Percentiles rank a stretch among this genome's conserved stretches.
Conservation (phyloP, 2,113 vertebrate species). For the Oenanthe melanoleuca region DNA sequence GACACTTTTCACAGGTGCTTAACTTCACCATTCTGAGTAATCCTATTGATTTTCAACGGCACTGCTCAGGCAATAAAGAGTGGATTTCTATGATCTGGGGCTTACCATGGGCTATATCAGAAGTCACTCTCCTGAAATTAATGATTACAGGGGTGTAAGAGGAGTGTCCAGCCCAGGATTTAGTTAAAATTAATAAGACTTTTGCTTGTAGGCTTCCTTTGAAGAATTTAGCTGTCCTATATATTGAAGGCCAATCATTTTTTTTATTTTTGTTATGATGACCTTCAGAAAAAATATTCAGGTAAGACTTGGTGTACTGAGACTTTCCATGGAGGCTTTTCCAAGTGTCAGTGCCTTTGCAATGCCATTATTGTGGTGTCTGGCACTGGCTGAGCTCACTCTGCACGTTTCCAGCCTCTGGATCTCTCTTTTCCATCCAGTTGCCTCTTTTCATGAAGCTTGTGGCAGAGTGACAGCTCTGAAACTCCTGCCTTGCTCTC, state of each 20-base stretch:
- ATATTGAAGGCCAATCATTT: background rate
- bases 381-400: background rate
- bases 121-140: background rate
- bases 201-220: background rate
- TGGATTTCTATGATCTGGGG: conserved; percentile 36
- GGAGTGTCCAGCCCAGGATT: background rate
- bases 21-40: conserved; percentile 28
- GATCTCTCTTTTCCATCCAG: background rate
- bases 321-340: background rate
- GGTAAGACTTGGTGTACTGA: background rate
- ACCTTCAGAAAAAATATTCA: background rate
- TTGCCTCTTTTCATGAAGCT: background rate
- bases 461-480: background rate
- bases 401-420: background rate
- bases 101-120: background rate
- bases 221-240: background rate
- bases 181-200: background rate
- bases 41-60: conserved; percentile 27
- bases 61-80: conserved; percentile 1
- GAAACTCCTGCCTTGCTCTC: background rate
- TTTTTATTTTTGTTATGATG: background rate
- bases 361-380: background rate
- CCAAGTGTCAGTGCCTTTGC: background rate
- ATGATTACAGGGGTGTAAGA: background rate
- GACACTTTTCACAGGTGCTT: conserved; percentile 42